These are phyloP conservation scores for Corythornis madagascariensis DNA, from an alignment of 2,113 vertebrate species.

Conservation along the genomic window DNA sequence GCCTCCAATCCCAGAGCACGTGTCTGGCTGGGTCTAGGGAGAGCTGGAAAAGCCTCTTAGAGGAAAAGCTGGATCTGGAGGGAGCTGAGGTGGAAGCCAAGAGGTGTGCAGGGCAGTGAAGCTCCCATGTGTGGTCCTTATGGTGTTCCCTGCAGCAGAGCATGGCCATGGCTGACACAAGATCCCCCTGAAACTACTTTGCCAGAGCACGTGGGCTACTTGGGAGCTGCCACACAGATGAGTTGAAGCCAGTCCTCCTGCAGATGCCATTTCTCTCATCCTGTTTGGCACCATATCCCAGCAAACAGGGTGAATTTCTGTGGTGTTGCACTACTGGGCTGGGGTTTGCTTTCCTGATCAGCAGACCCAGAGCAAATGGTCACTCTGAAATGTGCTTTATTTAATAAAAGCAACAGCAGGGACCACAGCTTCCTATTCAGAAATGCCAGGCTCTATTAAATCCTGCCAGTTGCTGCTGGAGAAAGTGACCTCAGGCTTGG, in stretches of 20 bases:
- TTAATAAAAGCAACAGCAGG: neutral
- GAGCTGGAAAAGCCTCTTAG: neutral
- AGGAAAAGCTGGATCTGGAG: neutral
- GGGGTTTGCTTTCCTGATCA: neutral
- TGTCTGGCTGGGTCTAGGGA: neutral
- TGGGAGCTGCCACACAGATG: neutral
- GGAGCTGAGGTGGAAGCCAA: neutral
- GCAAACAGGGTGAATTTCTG: neutral
- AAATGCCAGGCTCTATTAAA: slow-evolving; percentile 15
- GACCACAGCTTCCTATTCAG: neutral
- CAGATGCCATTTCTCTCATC: neutral
- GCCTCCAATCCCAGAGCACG: neutral
- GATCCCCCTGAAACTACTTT: neutral
- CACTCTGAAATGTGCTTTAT: neutral
- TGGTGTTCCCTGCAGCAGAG: neutral
- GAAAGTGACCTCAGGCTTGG: neutral
- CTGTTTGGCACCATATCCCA: neutral
- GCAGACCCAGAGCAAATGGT: neutral
- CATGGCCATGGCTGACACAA: neutral
- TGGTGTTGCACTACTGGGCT: neutral
- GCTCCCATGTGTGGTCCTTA: neutral
- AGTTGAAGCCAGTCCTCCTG: neutral
- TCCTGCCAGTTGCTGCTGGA: neutral
- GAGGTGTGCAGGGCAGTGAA: neutral
- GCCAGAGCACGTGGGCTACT: rapidly evolving